A percentile compares a stretch with the other conserved stretches of the same genome.
Conservation (phyloP, 64 coral and sea anemone species). For the Pocillopora damicornis region DNA sequence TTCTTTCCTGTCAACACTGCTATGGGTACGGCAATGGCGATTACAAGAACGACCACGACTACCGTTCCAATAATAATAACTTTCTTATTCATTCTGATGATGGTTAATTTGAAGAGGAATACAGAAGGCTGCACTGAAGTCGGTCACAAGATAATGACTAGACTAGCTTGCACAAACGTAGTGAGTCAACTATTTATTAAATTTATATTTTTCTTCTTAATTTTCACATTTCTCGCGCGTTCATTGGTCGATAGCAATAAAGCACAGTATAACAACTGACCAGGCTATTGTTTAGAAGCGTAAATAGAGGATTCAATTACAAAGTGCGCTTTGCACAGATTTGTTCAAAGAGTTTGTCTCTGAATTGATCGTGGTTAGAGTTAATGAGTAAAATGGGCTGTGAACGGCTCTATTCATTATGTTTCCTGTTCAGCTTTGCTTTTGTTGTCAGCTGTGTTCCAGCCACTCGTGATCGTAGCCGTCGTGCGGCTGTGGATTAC, state of each 20-base stretch:
- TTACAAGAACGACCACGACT: constrained; percentile 15
- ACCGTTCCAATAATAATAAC: background rate
- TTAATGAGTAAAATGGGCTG: background rate
- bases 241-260: background rate
- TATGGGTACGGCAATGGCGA: constrained; percentile 15
- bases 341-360: background rate
- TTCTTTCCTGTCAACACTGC: constrained; percentile 23
- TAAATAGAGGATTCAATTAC: background rate
- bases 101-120: background rate
- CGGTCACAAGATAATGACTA: background rate
- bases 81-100: constrained; percentile 9
- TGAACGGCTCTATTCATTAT: background rate
- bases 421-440: constrained; percentile 8
- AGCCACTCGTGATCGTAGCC: background rate
- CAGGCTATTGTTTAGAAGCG: background rate
- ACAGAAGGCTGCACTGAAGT: background rate
- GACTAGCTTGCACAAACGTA: background rate
- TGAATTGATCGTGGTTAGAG: background rate
- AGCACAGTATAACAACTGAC: background rate
- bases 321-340: background rate
- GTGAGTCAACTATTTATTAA: background rate
- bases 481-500: background rate
- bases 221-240: background rate
- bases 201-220: background rate
- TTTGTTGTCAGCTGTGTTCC: constrained; percentile 13